Conservation (phyloP, 23 tunicate genomes). For the Trididemnum miniatum region DNA sequence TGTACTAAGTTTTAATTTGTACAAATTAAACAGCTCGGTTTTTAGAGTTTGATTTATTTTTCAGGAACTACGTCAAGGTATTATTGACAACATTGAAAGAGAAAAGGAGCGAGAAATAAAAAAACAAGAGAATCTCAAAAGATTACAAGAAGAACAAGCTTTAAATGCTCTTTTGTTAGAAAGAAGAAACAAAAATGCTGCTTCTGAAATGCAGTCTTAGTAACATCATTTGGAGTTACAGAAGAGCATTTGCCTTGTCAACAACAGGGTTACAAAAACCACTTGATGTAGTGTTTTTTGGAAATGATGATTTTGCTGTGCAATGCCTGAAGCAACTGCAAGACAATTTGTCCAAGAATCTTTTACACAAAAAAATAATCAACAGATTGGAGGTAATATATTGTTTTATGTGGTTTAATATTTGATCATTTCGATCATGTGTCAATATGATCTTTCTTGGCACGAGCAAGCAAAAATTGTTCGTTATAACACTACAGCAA, state of each 20-base stretch:
- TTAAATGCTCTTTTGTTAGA: neutral
- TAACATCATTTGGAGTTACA: neutral
- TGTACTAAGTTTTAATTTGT: too few relatives aligned
- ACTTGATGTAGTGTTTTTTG: neutral
- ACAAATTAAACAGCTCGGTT: too few relatives aligned
- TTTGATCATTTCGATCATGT: too few relatives aligned
- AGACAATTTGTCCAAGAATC: neutral
- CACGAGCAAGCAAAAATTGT: too few relatives aligned
- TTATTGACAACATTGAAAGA: neutral
- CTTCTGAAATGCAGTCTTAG: neutral
- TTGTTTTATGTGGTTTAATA: neutral
- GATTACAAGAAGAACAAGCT: conserved; percentile 10
- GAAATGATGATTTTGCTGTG: neutral
- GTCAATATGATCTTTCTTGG: too few relatives aligned
- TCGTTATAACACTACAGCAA: too few relatives aligned
- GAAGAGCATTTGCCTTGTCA: neutral
- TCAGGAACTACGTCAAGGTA: conserved; percentile 6
- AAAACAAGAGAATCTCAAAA: neutral
- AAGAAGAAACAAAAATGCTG: neutral
- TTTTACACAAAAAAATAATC: neutral
- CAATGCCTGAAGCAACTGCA: neutral
- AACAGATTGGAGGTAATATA: neutral
- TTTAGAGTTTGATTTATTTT: neutral
- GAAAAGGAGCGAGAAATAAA: neutral
- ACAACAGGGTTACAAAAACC: neutral